Evolutionary conservation across 2,888 invertebrate genomes (phyloP), one percentile per base, ranked within the genome.

Genomic region (Andrena bucephala): DNA sequence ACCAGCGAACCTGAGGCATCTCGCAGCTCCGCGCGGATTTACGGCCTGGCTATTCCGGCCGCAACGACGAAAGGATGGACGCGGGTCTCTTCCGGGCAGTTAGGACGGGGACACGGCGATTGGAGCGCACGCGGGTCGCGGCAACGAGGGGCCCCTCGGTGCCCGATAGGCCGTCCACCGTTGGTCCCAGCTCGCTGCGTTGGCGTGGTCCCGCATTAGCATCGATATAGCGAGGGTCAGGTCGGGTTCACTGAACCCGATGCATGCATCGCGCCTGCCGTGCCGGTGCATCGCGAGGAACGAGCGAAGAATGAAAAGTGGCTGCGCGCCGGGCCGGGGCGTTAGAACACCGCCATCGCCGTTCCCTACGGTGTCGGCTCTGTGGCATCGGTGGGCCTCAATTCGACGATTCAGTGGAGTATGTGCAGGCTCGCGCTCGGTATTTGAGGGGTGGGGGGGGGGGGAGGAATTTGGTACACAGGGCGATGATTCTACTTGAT

Each of bases 221-320:
- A 92, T 92, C 91, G 93, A 92, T 92, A 91, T 91, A 91, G 84
- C 83, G 92, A 83, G 91, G 92, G 92, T 92, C 92, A 92, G 89
- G 89, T 89, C 86, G 89, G 89, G 93, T 92, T 93, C 91, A 91
- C 85, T 92, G 93, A 93, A 92, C 93, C 87, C 88, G 88, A 57
- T 57, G 54, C 89, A 86, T 87, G 88, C 89, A 89, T 89, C 90
- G 84, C 77, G 63, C 42, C 42, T 71, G 69, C 54, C 87, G 91
- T 82, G 82, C 89, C 88, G 89, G 89, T 87, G 88, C 90, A 90
- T 90, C 90, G 76, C 81, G 88, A 88, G 87, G 87, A 78, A 81
- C 88, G 82, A 81, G 86, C 80, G 48, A 66, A 76, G 86, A 89
- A 87, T 87, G 84, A 86, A 84, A 84, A 88, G 84, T 85, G 84